A percentile compares a stretch with the other conserved stretches of the same genome.
Conservation (phyloP, 2,113 vertebrate species). For the Toxotes chatareus region DNA sequence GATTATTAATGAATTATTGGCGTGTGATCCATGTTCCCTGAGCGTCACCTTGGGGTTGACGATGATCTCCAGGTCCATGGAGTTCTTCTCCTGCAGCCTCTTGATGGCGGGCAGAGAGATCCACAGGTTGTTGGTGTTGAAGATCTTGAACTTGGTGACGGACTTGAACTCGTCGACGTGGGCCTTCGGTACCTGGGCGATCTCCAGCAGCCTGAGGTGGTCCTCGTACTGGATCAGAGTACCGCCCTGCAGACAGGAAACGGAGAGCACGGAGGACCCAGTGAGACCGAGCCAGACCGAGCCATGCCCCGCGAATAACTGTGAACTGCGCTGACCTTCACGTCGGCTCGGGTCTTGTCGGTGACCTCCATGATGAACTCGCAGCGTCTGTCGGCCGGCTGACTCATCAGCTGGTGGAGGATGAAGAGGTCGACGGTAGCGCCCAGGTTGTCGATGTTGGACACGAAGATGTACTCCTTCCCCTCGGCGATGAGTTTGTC, state of each 20-base stretch:
- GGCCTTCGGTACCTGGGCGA: slow-evolving; percentile 96
- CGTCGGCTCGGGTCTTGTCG: slow-evolving; percentile 96
- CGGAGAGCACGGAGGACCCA: not conserved
- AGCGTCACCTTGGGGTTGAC: slow-evolving; percentile 93
- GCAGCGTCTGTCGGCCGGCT: slow-evolving; percentile 90
- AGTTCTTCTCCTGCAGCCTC: slow-evolving; percentile 90
- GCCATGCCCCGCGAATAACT: too few relatives aligned
- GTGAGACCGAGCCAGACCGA: too few relatives aligned
- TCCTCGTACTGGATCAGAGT: slow-evolving; percentile 95
- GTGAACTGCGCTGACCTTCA: slow-evolving; percentile 87
- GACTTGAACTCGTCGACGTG: slow-evolving; percentile 99
- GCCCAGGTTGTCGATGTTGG: slow-evolving; percentile 98
- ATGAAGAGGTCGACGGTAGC: slow-evolving; percentile 98
- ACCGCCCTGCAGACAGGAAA: slow-evolving; percentile 87
- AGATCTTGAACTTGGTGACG: slow-evolving; percentile 99
- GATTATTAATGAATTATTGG: too few relatives aligned
- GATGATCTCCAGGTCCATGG: slow-evolving; percentile 97
- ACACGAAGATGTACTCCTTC: slow-evolving; percentile 98
- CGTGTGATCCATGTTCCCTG: too few relatives aligned
- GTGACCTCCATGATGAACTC: slow-evolving; percentile 99
- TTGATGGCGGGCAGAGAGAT: slow-evolving; percentile 95
- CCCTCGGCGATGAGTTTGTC: slow-evolving; percentile 90
- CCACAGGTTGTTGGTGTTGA: slow-evolving; percentile 99
- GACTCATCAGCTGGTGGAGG: slow-evolving; percentile 94
- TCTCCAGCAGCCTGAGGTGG: slow-evolving; percentile 95